Conservation (phyloP, 2,888 invertebrate species). For the Oxyteleia sp. region DNA sequence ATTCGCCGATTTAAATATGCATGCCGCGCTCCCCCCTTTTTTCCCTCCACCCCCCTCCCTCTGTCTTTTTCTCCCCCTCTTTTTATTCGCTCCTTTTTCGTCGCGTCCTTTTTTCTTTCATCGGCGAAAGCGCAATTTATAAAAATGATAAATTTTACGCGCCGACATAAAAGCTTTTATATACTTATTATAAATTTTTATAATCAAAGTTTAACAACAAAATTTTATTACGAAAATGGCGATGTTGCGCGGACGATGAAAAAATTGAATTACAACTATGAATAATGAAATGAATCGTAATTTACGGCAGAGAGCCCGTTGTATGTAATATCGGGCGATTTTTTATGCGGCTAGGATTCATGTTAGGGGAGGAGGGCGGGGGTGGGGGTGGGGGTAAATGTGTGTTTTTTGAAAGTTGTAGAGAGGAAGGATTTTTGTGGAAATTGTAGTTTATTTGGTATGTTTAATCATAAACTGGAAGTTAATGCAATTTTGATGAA, state of each 20-base stretch:
- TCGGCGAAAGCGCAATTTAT: constrained; percentile 27
- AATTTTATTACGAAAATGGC: constrained; percentile 47
- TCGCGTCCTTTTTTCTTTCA: no score
- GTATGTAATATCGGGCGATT: background rate
- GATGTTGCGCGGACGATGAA: constrained; percentile 25
- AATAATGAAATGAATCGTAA: constrained; percentile 43
- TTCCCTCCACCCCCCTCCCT: no score
- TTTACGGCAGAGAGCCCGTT: constrained; percentile 12
- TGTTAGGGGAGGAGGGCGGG: no score
- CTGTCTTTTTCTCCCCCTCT: no score
- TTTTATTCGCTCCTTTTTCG: no score
- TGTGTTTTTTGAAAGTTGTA: no score
- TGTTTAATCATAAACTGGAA: no score
- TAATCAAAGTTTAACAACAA: constrained; percentile 48
- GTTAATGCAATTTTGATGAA: no score
- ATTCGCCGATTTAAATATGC: constrained; percentile 27
- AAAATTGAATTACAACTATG: constrained; percentile 41
- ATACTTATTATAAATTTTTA: constrained; percentile 50
- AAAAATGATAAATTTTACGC: constrained; percentile 40
- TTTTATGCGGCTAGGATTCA: background rate
- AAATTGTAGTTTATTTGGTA: no score
- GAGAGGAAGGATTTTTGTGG: no score
- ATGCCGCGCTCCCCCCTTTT: background rate
- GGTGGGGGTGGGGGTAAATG: no score
- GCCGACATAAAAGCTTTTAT: constrained; percentile 44